These are phyloP conservation scores for Sitobion miscanthi DNA, from an alignment of 1,140 invertebrate species.

Conservation along the genomic window DNA sequence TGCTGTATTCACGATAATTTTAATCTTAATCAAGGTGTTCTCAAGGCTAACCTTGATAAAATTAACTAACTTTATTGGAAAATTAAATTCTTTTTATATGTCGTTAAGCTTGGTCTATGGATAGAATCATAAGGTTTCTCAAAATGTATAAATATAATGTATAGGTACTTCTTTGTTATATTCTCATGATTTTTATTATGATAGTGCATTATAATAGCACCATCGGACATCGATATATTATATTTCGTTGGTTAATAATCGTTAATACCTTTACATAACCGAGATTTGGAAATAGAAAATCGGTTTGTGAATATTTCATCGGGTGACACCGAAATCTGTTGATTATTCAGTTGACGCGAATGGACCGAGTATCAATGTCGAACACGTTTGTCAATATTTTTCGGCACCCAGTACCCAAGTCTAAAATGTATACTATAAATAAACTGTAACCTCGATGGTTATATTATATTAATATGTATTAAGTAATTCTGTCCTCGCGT, in stretches of 20 bases:
- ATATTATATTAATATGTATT: background rate
- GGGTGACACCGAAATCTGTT: background rate
- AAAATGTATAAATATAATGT: no score
- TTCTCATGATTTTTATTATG: background rate
- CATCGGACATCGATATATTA: background rate
- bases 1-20: no score
- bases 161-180: no score
- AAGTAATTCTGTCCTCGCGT: no score
- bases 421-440: background rate
- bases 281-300: background rate
- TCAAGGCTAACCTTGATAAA: no score
- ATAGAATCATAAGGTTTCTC: no score
- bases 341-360: background rate
- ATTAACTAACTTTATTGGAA: no score
- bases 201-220: background rate
- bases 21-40: no score
- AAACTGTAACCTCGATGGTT: background rate
- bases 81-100: no score
- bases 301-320: background rate
- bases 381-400: background rate
- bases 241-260: background rate
- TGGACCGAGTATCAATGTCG: background rate
- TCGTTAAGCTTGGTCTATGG: no score
- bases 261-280: background rate
- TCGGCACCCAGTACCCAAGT: background rate